Conservation (phyloP, 2,888 invertebrate species). For the Parasteatoda lunata region DNA sequence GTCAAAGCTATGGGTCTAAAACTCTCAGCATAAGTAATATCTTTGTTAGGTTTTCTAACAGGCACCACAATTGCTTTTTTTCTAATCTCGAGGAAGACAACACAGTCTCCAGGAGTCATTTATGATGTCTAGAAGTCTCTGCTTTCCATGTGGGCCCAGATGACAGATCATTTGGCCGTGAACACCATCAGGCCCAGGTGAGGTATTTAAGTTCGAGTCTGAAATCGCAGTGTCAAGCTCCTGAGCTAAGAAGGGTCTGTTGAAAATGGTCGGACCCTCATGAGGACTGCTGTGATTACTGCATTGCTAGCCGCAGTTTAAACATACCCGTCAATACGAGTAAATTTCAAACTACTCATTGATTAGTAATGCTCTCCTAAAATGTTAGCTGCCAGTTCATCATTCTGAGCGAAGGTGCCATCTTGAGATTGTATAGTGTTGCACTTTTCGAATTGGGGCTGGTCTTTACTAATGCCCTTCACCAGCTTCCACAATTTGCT, state of each 20-base stretch:
- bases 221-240: conserved; percentile 12
- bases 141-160: background rate
- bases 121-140: conserved; percentile 5
- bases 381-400: conserved; percentile 3
- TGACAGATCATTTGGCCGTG: conserved; percentile 5
- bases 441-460: conserved; percentile 11
- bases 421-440: conserved; percentile 3
- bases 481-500: background rate
- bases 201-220: conserved; percentile 12
- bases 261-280: conserved; percentile 6
- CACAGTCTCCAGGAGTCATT: conserved; percentile 14
- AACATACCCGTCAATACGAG: background rate
- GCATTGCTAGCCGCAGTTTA: background rate
- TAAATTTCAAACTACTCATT: background rate
- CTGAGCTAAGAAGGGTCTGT: conserved; percentile 3
- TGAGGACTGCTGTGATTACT: conserved; percentile 11
- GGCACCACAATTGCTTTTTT: conserved; percentile 4
- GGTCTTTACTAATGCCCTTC: background rate
- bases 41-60: background rate
- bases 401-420: conserved; percentile 12
- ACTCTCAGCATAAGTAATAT: background rate
- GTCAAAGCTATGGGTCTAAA: conserved; percentile 1
- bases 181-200: conserved; percentile 7
- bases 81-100: conserved; percentile 9
- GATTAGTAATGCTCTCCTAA: background rate